These are phyloP conservation scores for Salpingus planirostris DNA, from an alignment of 2,888 invertebrate genomes.

Conservation along the genomic window DNA sequence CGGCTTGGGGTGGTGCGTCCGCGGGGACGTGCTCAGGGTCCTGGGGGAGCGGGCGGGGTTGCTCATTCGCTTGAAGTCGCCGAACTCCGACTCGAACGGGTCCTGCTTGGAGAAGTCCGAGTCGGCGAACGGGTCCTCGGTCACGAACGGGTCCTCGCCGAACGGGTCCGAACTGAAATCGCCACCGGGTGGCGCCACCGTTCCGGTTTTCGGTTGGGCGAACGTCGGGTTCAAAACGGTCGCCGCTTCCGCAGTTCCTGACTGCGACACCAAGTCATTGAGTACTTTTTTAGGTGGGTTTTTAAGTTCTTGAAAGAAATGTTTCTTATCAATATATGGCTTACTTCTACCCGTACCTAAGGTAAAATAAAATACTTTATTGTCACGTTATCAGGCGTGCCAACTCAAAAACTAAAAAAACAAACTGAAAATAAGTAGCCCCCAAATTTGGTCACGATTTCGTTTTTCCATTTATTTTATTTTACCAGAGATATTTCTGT, in stretches of 20 bases:
- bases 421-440: slow-evolving; percentile 16
- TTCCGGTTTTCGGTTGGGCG: slow-evolving; percentile 11
- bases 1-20: slow-evolving; percentile 28
- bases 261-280: slow-evolving; percentile 62
- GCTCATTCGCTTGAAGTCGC: slow-evolving; percentile 10
- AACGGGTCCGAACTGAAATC: slow-evolving; percentile 54
- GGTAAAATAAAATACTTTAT: slow-evolving; percentile 37
- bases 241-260: slow-evolving; percentile 15
- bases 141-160: slow-evolving; percentile 67
- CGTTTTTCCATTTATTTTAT: slow-evolving; percentile 33
- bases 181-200: slow-evolving; percentile 16
- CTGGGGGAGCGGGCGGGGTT: slow-evolving; percentile 12
- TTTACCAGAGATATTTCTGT: slow-evolving; percentile 35
- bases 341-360: slow-evolving; percentile 76
- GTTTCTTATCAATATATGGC: slow-evolving; percentile 91
- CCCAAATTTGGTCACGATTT: slow-evolving; percentile 16
- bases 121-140: slow-evolving; percentile 58
- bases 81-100: slow-evolving; percentile 49
- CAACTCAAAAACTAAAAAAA: slow-evolving; percentile 16
- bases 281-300: slow-evolving; percentile 89
- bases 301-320: slow-evolving; percentile 92
- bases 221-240: slow-evolving; percentile 14
- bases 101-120: slow-evolving; percentile 45
- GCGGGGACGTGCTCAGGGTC: slow-evolving; percentile 5
- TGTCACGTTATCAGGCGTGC: slow-evolving; percentile 1